Evolutionary conservation across 2,113 vertebrate genomes (phyloP), one percentile per base, ranked within the genome.

Genomic region (Elgaria multicarinata): DNA sequence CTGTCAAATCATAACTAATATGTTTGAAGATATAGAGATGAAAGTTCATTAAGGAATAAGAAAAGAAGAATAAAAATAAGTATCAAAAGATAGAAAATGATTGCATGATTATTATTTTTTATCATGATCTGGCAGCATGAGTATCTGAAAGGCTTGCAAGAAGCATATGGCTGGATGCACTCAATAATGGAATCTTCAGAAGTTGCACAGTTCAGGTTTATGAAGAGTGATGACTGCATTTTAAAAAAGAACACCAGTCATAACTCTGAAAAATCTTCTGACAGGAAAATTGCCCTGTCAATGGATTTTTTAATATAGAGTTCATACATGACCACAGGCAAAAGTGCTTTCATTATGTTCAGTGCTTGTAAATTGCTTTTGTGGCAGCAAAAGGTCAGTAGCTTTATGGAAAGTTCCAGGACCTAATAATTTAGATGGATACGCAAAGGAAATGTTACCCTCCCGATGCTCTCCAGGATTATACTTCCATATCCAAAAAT

Each of bases 191-290:
- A 55, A 85, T 39, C 12, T 26, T 44, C 69, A 85, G 12, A 36
- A 53, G 33, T 53, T 55, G 20, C 67, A 72, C 31, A 55, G 69
- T 33, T 55, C 46, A 58, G 33, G 74, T 74, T 85, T 85, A 36
- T 74, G 83, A 71, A 50, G 66, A 50, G 42, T 39, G 22, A 12
- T 36, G 9, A 72, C 55, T n/a, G 10, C 50, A 85, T 85, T 85
- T 74, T 31, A 53, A 72, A 69, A 53, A 28, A 22, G 24, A 75
- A 4, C 26, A 75, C 55, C n/a, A 64, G 83, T 74, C 44, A 39
- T 74, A 72, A 85, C 67, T 85, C 33, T 85, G n/a, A 26, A 85
- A 74, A 74, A 53, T 72, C 44, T 50, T 85, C 67, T 74, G 83
- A 85, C 67, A 85, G 22, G 67, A 72, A 74, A 85, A 85, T 74